Evolutionary conservation across 1,140 invertebrate species (phyloP).

Genomic region (Propsilocerus akamusi): DNA sequence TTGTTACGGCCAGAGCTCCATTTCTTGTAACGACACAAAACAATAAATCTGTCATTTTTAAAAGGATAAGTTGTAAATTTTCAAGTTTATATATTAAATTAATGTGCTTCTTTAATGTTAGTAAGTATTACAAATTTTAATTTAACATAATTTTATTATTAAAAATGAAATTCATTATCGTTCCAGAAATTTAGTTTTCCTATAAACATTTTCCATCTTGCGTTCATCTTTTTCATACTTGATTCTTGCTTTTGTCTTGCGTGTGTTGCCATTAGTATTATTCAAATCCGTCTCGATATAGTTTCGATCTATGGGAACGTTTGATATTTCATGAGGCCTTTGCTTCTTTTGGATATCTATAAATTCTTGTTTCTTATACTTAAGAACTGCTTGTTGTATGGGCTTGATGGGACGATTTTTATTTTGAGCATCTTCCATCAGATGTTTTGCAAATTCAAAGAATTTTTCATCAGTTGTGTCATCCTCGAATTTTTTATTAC

Average conservation of each 20-base stretch:
- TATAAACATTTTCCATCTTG: neutral
- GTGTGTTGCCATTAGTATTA: neutral
- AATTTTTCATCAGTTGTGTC: slow-evolving; percentile 13
- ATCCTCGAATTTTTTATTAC: neutral
- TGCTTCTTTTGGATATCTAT: slow-evolving; percentile 8
- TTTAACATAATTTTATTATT: too few relatives aligned
- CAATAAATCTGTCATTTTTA: too few relatives aligned
- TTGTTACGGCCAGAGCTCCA: too few relatives aligned
- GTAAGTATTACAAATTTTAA: too few relatives aligned
- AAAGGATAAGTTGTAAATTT: too few relatives aligned
- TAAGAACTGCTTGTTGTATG: slow-evolving; percentile 14
- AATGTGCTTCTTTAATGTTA: too few relatives aligned
- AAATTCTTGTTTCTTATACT: slow-evolving; percentile 9
- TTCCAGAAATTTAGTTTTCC: neutral
- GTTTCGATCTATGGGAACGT: neutral
- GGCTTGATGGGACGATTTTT: slow-evolving; percentile 14
- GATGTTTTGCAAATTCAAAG: slow-evolving; percentile 18
- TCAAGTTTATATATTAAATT: too few relatives aligned
- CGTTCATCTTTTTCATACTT: neutral
- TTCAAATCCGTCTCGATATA: neutral
- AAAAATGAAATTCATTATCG: neutral
- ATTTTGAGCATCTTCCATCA: slow-evolving; percentile 15
- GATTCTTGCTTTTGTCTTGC: neutral
- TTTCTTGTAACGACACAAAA: too few relatives aligned
- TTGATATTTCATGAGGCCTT: slow-evolving; percentile 7